Base-by-base conservation (phyloP, 2,888 invertebrate species). In the Limenitis camilla region DNA sequence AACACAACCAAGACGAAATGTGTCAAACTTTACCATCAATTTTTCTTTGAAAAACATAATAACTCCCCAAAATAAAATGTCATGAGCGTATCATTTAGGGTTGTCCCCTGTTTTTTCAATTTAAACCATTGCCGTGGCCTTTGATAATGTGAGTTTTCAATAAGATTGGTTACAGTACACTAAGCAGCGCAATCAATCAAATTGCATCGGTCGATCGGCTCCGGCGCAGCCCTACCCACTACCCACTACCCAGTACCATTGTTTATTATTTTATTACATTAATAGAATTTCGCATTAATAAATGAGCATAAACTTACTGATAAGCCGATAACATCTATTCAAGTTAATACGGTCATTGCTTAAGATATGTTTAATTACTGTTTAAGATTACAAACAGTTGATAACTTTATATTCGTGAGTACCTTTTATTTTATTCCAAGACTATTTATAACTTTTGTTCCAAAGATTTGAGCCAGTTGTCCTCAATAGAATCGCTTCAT, bases 101-200 rank as follows among this genome's bases (percentile, higher is more conserved):
- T 76, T 81, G 81, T 80, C 80, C 85, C 87, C 83, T 68, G 70
- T 62, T 77, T 78, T 85, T 84, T 84, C 84, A 87, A 83, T 87
- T 87, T 87, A 83, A 87, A 85, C 76, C 81, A 74, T 83, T 81
- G 74, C 83, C 82, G 80, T 75, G 82, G 81, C 81, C 81, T 81
- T 83, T 81, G 71, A 63, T 71, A 86, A 87, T 83, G 73, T 71
- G 69, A 77, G 79, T 83, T 85, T 86, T 85, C 87, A 86, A 86
- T 87, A 82, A 86, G 85, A 86, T 87, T 81, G 84, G 87, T 86
- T 81, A 87, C 87, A 86, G 77, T 84, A 86, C 87, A 87, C 84
- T 86, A 84, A 84, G 83, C 87, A 86, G 80, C 76, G 82, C 84
- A 82, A 87, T 87, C 87, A 86, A 87, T 87, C 87, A 87, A 84